A percentile compares a stretch with the other conserved stretches of the same genome.
phyloP scores from a whole-genome alignment of 2,113 vertebrate species.

The Oryzias curvinotus region DNA sequence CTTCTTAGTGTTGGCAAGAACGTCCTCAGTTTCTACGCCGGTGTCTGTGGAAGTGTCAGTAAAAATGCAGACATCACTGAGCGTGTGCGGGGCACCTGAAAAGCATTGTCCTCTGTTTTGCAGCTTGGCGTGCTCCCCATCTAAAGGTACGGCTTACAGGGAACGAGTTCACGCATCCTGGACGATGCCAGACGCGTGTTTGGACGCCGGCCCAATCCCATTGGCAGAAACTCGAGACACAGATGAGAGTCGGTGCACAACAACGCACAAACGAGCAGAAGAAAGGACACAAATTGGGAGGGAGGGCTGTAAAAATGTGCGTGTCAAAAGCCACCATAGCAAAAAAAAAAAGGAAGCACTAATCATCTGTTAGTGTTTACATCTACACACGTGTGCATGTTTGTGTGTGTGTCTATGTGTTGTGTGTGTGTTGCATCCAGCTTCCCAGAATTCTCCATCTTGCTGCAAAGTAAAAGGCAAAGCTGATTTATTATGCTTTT shows the following conservation, averaged over 20 bases:
- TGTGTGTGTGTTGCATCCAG: slow-evolving; percentile 9
- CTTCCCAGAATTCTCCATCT: slow-evolving; percentile 20
- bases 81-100: neutral
- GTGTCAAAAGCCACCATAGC: neutral
- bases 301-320: neutral
- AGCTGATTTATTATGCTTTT: slow-evolving; percentile 56
- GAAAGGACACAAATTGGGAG: neutral
- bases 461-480: slow-evolving; percentile 55
- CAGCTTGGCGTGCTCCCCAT: slow-evolving; percentile 4
- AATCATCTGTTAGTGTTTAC: neutral
- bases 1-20: slow-evolving; percentile 49
- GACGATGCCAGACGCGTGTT: slow-evolving; percentile 23
- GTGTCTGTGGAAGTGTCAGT: slow-evolving; percentile 11
- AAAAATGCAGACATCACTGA: slow-evolving; percentile 2
- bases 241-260: slow-evolving; percentile 34
- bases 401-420: slow-evolving; percentile 4
- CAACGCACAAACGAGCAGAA: slow-evolving; percentile 6
- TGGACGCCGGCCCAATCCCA: slow-evolving; percentile 37
- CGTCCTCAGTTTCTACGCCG: slow-evolving; percentile 38
- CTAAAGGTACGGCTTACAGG: slow-evolving; percentile 16
- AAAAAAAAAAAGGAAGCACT: too few species aligned
- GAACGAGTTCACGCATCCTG: slow-evolving; percentile 25
- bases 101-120: neutral
- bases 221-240: slow-evolving; percentile 35
- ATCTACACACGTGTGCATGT: neutral